Base-by-base conservation (phyloP, 1,140 invertebrate genomes). In the Lordiphosa collinella region DNA sequence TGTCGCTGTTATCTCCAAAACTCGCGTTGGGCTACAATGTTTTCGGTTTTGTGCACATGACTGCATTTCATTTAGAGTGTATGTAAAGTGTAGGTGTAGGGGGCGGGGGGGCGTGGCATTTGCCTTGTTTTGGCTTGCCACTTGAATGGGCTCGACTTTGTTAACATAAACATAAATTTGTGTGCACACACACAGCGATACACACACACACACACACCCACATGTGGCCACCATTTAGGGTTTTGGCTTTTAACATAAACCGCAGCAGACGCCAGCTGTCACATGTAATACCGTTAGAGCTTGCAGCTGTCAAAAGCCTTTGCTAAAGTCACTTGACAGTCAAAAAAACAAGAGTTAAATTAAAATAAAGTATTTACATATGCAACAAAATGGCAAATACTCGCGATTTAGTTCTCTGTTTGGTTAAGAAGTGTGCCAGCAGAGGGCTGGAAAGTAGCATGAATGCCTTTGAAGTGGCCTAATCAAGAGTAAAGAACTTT, bases 101-200 rank as follows among this genome's bases (percentile, higher is more conserved):
- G 40, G 9, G 34, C 13, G 9, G 22, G 31, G 25, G 11, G 4
- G 10, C 4, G 22, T 6, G 46, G 37, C 0, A 10, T 37, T 3
- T 62, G 63, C 22, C 61, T 75, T 82, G 76, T 84, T 82, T 82
- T 76, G 78, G 76, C 66, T 76, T 82, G 78, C 76, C 76, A 84
- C 76, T 82, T 84, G 78, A 82, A 82, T 82, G 78, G 22, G 58
- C 66, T 84, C 55, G 71, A 84, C 78, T 82, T 67, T 82, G 78
- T 82, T 82, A 82, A 84, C 76, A 84, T 84, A 84, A 82, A 84
- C 72, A 82, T 80, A 80, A 82, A 82, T 82, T 80, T 66, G 54
- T 60, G 60, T 14, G 31, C 43, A 52, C 34, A 50, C 29, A 40
- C 52, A 40, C 22, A 10, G n/a, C n/a, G n/a, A n/a, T n/a, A n/a